phyloP scores from a whole-genome alignment of 2,113 vertebrate genomes.

The Macquaria ambigua region DNA sequence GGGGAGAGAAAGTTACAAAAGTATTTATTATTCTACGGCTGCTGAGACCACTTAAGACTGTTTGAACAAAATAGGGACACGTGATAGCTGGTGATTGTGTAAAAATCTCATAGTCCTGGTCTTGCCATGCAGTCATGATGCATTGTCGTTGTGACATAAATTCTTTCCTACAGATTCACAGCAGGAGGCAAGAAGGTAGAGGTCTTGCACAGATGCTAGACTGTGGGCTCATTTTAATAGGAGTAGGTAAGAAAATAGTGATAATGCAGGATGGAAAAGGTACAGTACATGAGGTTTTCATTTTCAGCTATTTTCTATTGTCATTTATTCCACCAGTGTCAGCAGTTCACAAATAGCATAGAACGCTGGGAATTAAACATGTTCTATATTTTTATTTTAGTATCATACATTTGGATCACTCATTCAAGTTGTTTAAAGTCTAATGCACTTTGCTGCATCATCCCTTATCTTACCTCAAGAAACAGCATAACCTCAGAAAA shows the following conservation, averaged over 20 bases:
- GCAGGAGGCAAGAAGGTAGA: background rate
- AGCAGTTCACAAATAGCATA: conserved; percentile 6
- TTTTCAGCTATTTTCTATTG: background rate
- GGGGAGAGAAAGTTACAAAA: conserved; percentile 55
- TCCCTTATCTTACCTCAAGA: conserved; percentile 30
- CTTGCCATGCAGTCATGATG: background rate
- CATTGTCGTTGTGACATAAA: background rate
- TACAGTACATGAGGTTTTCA: conserved; percentile 13
- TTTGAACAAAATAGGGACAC: conserved; percentile 42
- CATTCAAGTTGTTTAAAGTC: background rate
- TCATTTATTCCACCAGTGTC: conserved; percentile 31
- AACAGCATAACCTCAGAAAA: conserved; percentile 30
- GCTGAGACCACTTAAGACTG: conserved; percentile 55
- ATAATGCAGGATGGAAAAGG: conserved; percentile 10
- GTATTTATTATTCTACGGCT: conserved; percentile 64
- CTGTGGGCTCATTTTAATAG: conserved; percentile 1
- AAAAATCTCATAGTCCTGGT: conserved; percentile 13
- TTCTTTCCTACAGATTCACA: conserved; percentile 18
- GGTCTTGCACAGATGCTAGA: background rate
- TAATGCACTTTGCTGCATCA: conserved; percentile 43
- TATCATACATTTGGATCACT: background rate
- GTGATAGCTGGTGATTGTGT: conserved; percentile 45
- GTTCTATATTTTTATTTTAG: conserved; percentile 16
- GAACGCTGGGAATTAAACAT: background rate
- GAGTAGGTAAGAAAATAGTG: conserved; percentile 12